phyloP scores from a whole-genome alignment of 2,113 vertebrate species.

The Xenopus borealis region DNA sequence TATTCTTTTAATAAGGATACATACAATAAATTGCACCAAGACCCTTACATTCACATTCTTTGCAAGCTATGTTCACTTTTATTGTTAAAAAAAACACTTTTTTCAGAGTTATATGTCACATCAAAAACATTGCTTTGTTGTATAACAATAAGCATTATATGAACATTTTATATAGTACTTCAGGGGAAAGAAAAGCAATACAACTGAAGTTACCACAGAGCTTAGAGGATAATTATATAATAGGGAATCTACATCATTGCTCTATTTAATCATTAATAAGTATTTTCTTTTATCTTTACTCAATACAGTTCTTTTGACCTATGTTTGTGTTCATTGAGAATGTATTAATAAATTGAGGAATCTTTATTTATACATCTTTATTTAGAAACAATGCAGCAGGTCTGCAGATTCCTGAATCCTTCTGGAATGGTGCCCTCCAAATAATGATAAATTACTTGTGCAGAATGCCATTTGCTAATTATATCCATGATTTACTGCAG shows the following conservation, averaged over 20 bases:
- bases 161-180: slow-evolving; percentile 67
- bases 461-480: slow-evolving; percentile 99
- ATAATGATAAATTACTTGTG: slow-evolving; percentile 99
- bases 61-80: too few relatives aligned
- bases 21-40: too few relatives aligned
- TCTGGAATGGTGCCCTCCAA: slow-evolving; percentile 99
- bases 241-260: slow-evolving; percentile 65
- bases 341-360: slow-evolving; percentile 93
- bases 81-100: too few relatives aligned
- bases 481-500: slow-evolving; percentile 99
- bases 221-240: slow-evolving; percentile 70
- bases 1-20: too few relatives aligned
- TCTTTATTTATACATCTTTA: slow-evolving; percentile 94
- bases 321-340: slow-evolving; percentile 65
- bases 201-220: slow-evolving; percentile 65
- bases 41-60: too few relatives aligned
- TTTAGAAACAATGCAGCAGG: slow-evolving; percentile 96
- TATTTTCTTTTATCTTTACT: slow-evolving; percentile 69
- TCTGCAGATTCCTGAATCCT: slow-evolving; percentile 96
- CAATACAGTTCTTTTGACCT: slow-evolving; percentile 71
- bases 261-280: slow-evolving; percentile 61
- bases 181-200: slow-evolving; percentile 58
- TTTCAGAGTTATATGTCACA: too few relatives aligned
- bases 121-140: too few relatives aligned
- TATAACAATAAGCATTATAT: slow-evolving; percentile 51